These are phyloP conservation scores for Catalaphyllia jardinei DNA, from an alignment of 64 coral and sea anemone species.

Conservation along the genomic window DNA sequence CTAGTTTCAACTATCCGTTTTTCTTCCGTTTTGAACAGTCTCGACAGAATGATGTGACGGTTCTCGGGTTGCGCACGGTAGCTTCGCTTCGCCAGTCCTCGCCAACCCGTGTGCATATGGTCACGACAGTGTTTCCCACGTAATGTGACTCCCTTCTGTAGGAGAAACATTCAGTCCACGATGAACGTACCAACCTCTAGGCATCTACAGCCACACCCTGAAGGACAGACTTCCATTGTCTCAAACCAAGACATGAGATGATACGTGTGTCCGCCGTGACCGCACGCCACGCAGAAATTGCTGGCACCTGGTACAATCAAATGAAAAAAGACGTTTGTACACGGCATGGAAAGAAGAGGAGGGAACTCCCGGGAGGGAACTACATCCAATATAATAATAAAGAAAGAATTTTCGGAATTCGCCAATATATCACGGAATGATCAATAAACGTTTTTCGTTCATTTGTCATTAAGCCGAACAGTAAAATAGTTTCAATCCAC, in stretches of 20 bases:
- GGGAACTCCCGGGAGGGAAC: no score
- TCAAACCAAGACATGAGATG: conserved; percentile 97
- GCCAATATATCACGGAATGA: no score
- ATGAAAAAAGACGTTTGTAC: neutral
- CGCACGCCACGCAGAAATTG: conserved; percentile 90
- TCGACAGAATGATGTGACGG: neutral
- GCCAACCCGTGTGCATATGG: neutral
- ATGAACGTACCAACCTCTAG: conserved; percentile 69
- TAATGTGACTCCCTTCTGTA: neutral
- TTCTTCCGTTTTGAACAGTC: neutral
- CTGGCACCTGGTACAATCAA: conserved; percentile 68
- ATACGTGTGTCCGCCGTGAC: conserved; percentile 90
- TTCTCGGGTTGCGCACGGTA: neutral
- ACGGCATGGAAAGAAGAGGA: neutral
- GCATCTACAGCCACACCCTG: conserved; percentile 91
- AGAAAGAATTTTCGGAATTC: no score
- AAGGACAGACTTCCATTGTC: conserved; percentile 82
- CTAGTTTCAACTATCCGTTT: neutral
- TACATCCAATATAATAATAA: no score
- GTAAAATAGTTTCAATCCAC: no score
- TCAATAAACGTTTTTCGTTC: no score
- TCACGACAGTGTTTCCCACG: no score
- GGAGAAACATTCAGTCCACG: conserved; percentile 39
- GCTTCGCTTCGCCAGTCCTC: neutral
- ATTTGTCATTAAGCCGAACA: no score